Base-by-base conservation (phyloP, 1,140 invertebrate species). In the Brachystomella parvula region DNA sequence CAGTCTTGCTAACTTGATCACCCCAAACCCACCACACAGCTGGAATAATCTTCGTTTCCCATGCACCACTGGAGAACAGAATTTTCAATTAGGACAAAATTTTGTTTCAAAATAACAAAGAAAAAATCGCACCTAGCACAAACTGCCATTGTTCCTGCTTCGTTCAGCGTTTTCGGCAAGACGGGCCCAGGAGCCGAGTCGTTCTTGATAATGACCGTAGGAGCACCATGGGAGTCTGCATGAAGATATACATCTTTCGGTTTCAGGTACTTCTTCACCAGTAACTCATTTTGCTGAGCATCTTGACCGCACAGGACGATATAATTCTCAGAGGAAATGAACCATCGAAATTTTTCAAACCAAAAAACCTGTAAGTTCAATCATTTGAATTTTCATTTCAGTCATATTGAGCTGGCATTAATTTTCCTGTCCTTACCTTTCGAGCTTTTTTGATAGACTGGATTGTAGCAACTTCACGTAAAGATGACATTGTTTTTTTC, bases 291-390 rank as follows among this genome's bases (percentile, higher is more conserved):
- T 80, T 99, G 96, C 70, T 97, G 94, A 70, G 93, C 89, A 83
- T 99, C 97, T 72, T 94, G 82, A 21, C 97, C 97, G 63, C 88
- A 96, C 76, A 99, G 91, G 44, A 99, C 85, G 81, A 74, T 49
- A 81, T 93, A 99, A 80, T 98, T 97, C 79, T 99, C 97, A 0
- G 95, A 96, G 32, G 90, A 94, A 70, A 99, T 94, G 78, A 98
- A 99, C 97, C 97, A 99, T 76, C 89, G 90, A 78, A 99, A 99
- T 77, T 99, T 99, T 80, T 99, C 97, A 83, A 99, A 99, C 95
- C 96, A 96, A 78, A 87, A 90, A 0, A 86, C 64, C 66, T 68
- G 26, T 30, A 12, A 47, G 26, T 28, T 28, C 12, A 35, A 57
- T 64, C 49, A 33, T 68, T 28, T 39, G 31, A 44, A 49, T 24